Percentiles rank a stretch among this genome's conserved stretches.
These are phyloP conservation scores for Sepiola atlantica DNA, from an alignment of 2,888 invertebrate genomes.

Conservation along the genomic window DNA sequence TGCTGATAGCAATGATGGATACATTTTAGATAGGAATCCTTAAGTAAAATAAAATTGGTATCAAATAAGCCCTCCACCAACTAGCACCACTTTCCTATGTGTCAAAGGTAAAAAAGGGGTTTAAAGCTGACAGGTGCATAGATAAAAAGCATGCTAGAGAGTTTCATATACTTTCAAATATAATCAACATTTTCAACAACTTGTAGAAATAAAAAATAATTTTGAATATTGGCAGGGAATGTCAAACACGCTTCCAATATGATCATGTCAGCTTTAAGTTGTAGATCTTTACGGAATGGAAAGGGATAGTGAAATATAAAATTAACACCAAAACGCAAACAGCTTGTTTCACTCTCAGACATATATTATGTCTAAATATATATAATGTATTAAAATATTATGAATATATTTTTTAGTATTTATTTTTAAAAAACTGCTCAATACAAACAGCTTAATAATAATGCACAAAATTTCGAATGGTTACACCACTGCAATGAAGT, in stretches of 20 bases:
- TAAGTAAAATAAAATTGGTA: neutral
- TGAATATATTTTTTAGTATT: no score
- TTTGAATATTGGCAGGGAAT: slow-evolving; percentile 45
- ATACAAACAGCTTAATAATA: no score
- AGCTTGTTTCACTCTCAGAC: neutral
- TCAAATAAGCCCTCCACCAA: neutral
- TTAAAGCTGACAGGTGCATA: slow-evolving; percentile 20
- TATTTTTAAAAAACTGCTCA: no score
- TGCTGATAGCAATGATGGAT: neutral
- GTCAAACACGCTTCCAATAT: slow-evolving; percentile 42
- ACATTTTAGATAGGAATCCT: neutral
- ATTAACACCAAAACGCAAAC: neutral
- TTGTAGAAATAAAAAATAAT: slow-evolving; percentile 46
- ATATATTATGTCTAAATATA: neutral
- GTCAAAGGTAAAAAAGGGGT: neutral
- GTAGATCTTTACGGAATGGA: neutral
- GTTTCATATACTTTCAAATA: slow-evolving; percentile 32
- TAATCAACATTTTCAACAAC: slow-evolving; percentile 44
- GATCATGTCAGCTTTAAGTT: slow-evolving; percentile 35
- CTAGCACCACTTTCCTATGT: neutral
- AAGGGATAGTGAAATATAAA: neutral
- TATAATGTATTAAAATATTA: no score
- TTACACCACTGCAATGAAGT: no score
- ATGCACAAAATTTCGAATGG: no score
- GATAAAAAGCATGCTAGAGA: slow-evolving; percentile 24